Evolutionary conservation across 1,140 invertebrate genomes (phyloP).

Genomic region (Bombus picipes): DNA sequence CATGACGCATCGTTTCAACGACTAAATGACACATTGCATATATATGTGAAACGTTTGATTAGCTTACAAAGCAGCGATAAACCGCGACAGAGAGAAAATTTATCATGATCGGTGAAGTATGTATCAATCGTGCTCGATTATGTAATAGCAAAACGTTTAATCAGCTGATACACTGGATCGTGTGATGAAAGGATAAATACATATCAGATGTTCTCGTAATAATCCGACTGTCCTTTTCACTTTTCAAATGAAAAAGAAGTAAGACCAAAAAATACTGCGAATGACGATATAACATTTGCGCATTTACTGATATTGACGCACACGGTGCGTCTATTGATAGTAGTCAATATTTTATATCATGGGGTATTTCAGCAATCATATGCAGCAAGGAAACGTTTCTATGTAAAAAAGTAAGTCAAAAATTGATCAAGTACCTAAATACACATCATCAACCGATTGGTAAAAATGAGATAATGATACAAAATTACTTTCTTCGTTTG

Average conservation of each 20-base stretch:
- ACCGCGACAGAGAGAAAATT: slow-evolving; percentile 32
- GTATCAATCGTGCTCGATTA: slow-evolving; percentile 54
- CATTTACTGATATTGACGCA: too few relatives aligned
- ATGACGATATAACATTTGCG: background rate
- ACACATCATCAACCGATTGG: too few relatives aligned
- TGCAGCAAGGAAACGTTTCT: too few relatives aligned
- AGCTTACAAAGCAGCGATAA: background rate
- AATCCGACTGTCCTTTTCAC: background rate
- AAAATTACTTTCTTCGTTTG: too few relatives aligned
- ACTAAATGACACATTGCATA: background rate
- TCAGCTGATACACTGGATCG: slow-evolving; percentile 50
- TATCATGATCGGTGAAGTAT: slow-evolving; percentile 47
- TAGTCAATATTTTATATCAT: too few relatives aligned
- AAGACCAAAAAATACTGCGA: background rate
- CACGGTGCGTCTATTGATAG: too few relatives aligned
- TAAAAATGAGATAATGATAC: too few relatives aligned
- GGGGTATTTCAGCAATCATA: too few relatives aligned
- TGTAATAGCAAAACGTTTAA: slow-evolving; percentile 49
- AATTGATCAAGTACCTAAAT: too few relatives aligned
- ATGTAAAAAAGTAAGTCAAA: too few relatives aligned
- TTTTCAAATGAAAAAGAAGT: background rate
- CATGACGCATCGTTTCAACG: slow-evolving; percentile 1
- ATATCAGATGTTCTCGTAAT: slow-evolving; percentile 46
- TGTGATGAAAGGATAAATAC: slow-evolving; percentile 57
- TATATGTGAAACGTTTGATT: background rate